Evolutionary conservation across 1,140 invertebrate genomes (phyloP), one percentile per base, ranked within the genome.

Genomic region (Patella vulgata): DNA sequence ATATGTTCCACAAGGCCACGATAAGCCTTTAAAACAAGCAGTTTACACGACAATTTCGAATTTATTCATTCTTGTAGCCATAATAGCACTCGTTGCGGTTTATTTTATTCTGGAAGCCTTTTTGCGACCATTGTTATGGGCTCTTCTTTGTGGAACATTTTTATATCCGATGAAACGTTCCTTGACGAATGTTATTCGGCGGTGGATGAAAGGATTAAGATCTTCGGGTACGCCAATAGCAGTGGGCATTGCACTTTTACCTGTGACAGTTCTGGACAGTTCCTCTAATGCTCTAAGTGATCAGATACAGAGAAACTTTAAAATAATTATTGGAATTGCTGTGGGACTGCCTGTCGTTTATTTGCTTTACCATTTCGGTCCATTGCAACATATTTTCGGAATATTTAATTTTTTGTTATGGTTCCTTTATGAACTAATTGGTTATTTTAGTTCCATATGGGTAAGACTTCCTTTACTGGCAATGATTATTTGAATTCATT

Each of bases 101-200:
- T 96, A 93, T 78, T 89, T 91, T 63, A 91, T 95, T 48, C 82
- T 97, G 5, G 91, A 93, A 77, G 93, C 95, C 0, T 98, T 98
- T 84, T 88, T 97, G 19, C 91, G 93, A 73, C 93, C 96, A 0
- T 79, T 98, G 33, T 88, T 97, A 60, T 99, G 96, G 96, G 95
- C 96, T 4, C 84, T 97, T 47, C 82, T 99, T 17, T 94, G 94
- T 80, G 94, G 94, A 14, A 93, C 93, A 9, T 91, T 95, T 36
- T 86, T 97, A 27, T 92, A 95, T 82, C 94, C 94, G 0, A 91
- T 96, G 70, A 97, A 97, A 76, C 87, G 89, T 57, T 89, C 88
- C 31, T 76, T 95, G 14, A 89, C 91, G 6, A 88, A 88, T 23
- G 86, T 86, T 68, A 86, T 92, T 47, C 88, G 89, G 61, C 86